Evolutionary conservation across 1,140 invertebrate species (phyloP).

Genomic region (Drosophila sp.): DNA sequence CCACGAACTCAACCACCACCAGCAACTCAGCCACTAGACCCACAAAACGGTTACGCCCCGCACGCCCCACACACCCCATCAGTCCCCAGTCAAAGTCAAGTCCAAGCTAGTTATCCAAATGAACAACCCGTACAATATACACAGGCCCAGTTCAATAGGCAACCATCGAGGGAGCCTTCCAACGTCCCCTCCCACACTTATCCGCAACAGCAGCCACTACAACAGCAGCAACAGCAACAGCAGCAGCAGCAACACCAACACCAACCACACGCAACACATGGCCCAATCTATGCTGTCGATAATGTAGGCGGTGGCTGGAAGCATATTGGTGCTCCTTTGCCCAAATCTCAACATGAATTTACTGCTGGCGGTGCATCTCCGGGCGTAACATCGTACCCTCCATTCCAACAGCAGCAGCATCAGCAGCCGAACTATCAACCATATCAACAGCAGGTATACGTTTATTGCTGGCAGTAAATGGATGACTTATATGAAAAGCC

Average conservation of each 20-base stretch:
- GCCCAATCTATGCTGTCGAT: slow-evolving; percentile 22
- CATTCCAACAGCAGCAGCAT: slow-evolving; percentile 40
- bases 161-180: slow-evolving; percentile 63
- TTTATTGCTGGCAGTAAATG: slow-evolving; percentile 37
- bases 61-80: slow-evolving; percentile 30
- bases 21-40: slow-evolving; percentile 41
- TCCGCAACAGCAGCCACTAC: slow-evolving; percentile 38
- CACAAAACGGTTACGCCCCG: slow-evolving; percentile 41
- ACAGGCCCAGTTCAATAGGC: slow-evolving; percentile 75
- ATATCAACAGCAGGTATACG: slow-evolving; percentile 77
- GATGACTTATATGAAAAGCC: slow-evolving; percentile 23
- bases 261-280: slow-evolving; percentile 19
- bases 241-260: slow-evolving; percentile 19
- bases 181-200: slow-evolving; percentile 1
- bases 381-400: slow-evolving; percentile 31
- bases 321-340: slow-evolving; percentile 62
- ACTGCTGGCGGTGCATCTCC: slow-evolving; percentile 33
- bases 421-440: slow-evolving; percentile 65
- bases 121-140: slow-evolving; percentile 69
- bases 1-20: slow-evolving; percentile 46
- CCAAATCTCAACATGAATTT: slow-evolving; percentile 58
- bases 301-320: slow-evolving; percentile 67
- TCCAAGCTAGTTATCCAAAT: slow-evolving; percentile 55
- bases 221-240: slow-evolving; percentile 28
- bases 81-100: slow-evolving; percentile 28